Evolutionary conservation across 1,140 invertebrate species (phyloP).

Genomic region (Teleogryllus occipitalis): DNA sequence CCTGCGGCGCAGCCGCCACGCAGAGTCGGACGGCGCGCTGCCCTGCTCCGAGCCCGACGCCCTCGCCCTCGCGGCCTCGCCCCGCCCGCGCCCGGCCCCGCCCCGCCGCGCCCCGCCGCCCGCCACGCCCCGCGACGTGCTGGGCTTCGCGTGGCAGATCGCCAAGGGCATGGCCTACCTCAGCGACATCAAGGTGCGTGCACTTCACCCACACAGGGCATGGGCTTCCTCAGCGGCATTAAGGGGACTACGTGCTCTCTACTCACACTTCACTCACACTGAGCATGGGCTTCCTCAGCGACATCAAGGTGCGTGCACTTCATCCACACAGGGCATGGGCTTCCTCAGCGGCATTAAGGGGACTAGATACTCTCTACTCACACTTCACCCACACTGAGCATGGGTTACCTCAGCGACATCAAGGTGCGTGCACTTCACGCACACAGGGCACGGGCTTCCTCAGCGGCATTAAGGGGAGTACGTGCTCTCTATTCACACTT

Average conservation of each 20-base stretch:
- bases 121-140: conserved; percentile 54
- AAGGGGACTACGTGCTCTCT: conserved; percentile 44
- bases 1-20: background rate
- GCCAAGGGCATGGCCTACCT: conserved; percentile 79
- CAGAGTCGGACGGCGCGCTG: background rate
- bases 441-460: background rate
- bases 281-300: conserved; percentile 40
- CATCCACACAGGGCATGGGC: too few relatives aligned
- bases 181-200: conserved; percentile 66
- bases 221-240: conserved; percentile 52
- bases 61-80: too few relatives aligned
- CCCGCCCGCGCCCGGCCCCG: background rate
- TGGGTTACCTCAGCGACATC: conserved; percentile 53
- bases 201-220: background rate
- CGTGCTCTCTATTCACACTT: too few relatives aligned
- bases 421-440: conserved; percentile 49
- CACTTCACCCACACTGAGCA: too few relatives aligned
- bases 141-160: conserved; percentile 81
- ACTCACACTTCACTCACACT: too few relatives aligned
- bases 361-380: too few relatives aligned
- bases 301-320: conserved; percentile 60
- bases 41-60: conserved; percentile 7
- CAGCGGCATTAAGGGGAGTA: too few relatives aligned
- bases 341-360: too few relatives aligned
- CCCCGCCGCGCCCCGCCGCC: conserved; percentile 30